A percentile compares a stretch with the other conserved stretches of the same genome.
phyloP scores from a whole-genome alignment of 2,888 invertebrate species.

The Habroteleia sp. region DNA sequence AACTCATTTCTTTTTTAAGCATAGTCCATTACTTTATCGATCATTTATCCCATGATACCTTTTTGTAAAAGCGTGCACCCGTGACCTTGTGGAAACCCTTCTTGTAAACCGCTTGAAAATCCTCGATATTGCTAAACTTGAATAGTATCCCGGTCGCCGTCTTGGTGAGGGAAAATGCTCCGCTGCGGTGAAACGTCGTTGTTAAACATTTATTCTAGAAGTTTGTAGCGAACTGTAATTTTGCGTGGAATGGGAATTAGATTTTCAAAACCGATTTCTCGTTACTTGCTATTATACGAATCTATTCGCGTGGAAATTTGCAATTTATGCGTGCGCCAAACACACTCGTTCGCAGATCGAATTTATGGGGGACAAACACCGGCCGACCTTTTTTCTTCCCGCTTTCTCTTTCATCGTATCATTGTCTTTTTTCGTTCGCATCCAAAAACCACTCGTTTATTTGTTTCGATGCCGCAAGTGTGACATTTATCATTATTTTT shows the following conservation, averaged over 20 bases:
- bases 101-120: slow-evolving; percentile 92
- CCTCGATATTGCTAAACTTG: slow-evolving; percentile 93
- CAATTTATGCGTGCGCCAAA: slow-evolving; percentile 63
- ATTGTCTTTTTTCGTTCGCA: slow-evolving; percentile 1
- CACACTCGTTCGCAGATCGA: slow-evolving; percentile 48
- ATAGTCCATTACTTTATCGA: too few species aligned
- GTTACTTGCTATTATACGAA: slow-evolving; percentile 63
- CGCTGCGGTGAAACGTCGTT: slow-evolving; percentile 81
- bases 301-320: slow-evolving; percentile 61
- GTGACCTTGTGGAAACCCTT: slow-evolving; percentile 94
- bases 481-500: slow-evolving; percentile 49
- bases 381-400: slow-evolving; percentile 16
- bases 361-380: slow-evolving; percentile 50
- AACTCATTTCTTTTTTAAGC: too few species aligned
- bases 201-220: slow-evolving; percentile 63
- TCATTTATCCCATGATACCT: slow-evolving; percentile 83
- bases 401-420: not conserved
- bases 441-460: slow-evolving; percentile 20
- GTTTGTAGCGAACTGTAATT: slow-evolving; percentile 60
- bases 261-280: slow-evolving; percentile 65
- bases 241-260: slow-evolving; percentile 61
- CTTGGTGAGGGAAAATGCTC: slow-evolving; percentile 92
- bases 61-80: slow-evolving; percentile 91
- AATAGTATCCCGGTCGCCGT: slow-evolving; percentile 94
- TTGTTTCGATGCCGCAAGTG: slow-evolving; percentile 34